Conservation (phyloP, 2,888 invertebrate genomes). For the Diploptera punctata region DNA sequence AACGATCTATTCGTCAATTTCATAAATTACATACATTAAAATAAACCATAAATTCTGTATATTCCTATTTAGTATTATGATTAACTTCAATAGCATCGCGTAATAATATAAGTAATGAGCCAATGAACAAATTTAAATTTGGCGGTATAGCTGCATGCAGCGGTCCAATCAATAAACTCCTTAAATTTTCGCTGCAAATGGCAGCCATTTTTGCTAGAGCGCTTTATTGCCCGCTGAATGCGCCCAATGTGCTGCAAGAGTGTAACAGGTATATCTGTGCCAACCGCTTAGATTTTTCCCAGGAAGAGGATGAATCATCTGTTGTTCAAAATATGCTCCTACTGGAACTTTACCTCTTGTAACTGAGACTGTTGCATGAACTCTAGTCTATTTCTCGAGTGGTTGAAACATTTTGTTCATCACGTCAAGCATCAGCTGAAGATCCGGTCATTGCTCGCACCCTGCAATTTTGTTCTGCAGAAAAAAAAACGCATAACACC, state of each 20-base stretch:
- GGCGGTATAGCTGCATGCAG: no score
- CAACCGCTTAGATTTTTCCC: conserved; percentile 42
- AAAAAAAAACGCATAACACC: conserved; percentile 39
- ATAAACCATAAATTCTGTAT: no score
- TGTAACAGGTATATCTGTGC: conserved; percentile 38
- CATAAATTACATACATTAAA: no score
- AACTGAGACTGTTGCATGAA: conserved; percentile 43
- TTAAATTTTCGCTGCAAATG: conserved; percentile 45
- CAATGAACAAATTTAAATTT: no score
- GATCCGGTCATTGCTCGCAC: conserved; percentile 42
- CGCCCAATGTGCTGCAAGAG: conserved; percentile 44
- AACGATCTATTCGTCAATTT: no score
- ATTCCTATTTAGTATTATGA: no score
- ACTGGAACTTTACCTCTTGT: conserved; percentile 38
- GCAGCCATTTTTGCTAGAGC: conserved; percentile 45
- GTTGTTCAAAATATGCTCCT: conserved; percentile 40
- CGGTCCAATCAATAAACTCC: no score
- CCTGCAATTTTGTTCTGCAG: conserved; percentile 39
- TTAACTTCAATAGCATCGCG: no score
- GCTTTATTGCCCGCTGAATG: no score
- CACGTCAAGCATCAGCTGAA: conserved; percentile 39
- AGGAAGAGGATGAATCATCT: conserved; percentile 41
- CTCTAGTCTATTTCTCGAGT: conserved; percentile 39
- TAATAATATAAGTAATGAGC: no score
- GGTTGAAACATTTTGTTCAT: conserved; percentile 42